A percentile compares a stretch with the other conserved stretches of the same genome.
These are phyloP conservation scores for Dryocosmus kuriphilus DNA, from an alignment of 2,888 invertebrate genomes.

Conservation along the genomic window DNA sequence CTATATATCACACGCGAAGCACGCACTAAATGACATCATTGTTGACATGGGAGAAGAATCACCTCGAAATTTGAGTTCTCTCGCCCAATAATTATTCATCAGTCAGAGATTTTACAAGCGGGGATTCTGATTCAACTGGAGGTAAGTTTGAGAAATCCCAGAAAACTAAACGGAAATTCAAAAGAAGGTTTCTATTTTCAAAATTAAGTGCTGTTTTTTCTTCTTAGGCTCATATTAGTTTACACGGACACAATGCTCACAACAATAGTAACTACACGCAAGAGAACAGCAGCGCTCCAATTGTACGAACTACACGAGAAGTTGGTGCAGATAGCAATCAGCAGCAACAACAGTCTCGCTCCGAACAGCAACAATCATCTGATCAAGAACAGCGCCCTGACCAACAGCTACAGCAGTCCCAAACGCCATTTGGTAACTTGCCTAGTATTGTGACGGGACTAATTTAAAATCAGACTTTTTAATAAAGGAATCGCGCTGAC, in stretches of 20 bases:
- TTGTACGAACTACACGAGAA: conserved; percentile 58
- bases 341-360: conserved; percentile 40
- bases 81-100: conserved; percentile 85
- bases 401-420: conserved; percentile 48
- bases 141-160: conserved; percentile 67
- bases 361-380: conserved; percentile 52
- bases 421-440: conserved; percentile 57
- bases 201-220: too few relatives aligned
- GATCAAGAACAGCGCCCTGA: conserved; percentile 52
- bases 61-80: conserved; percentile 85
- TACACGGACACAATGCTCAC: conserved; percentile 64
- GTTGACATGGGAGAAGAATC: conserved; percentile 84
- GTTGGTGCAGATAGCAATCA: conserved; percentile 49
- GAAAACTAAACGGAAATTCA: too few relatives aligned
- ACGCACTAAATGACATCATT: conserved; percentile 92
- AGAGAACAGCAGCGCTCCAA: conserved; percentile 58
- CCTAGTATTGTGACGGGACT: too few relatives aligned
- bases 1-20: conserved; percentile 92
- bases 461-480: too few relatives aligned
- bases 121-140: conserved; percentile 84
- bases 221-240: conserved; percentile 69
- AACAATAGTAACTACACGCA: conserved; percentile 64
- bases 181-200: not conserved
- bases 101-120: conserved; percentile 83
- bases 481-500: too few relatives aligned